Evolutionary conservation across 2,888 invertebrate species (phyloP), one percentile per base, ranked within the genome.

Genomic region (Ganaspis brasiliensis): DNA sequence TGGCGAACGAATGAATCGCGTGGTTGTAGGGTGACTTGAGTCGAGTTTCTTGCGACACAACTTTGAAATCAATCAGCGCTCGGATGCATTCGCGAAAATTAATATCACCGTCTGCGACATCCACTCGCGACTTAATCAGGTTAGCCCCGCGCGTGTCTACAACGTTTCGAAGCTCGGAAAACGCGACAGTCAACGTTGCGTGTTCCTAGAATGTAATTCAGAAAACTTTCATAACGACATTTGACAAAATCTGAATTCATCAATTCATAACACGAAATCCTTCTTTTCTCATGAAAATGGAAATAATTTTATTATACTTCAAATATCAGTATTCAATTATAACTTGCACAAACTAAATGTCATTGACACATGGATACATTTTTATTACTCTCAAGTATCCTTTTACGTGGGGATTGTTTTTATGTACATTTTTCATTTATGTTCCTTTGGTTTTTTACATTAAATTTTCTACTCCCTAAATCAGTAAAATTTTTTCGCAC

Each of bases 61-160:
- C 87, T 90, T 90, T 89, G 84, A 85, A 89, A 89, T 90, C 90
- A 90, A 90, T 90, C 89, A 90, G 88, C 86, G 87, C 85, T 79
- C 85, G 85, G 89, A 88, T 87, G 87, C 87, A 89, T 90, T 88
- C 84, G 88, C 83, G 89, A 90, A 88, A 89, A 89, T 90, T 89
- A 90, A 89, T 90, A 90, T 89, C 87, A 89, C 84, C 86, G 88
- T 88, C 87, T 83, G 84, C 84, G 87, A 88, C 87, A 89, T 86
- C 83, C 81, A 81, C 82, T 86, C 83, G 85, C 83, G 86, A 81
- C 85, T 84, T 90, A 90, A 89, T 90, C 85, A 86, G 84, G 84
- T 89, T 89, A 89, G 82, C 82, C 67, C 67, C 76, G 77, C 80
- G 78, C 82, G 81, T 76, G 81, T 82, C 81, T 83, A 71, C 74